These are phyloP conservation scores for Petrolisthes cinctipes DNA, from an alignment of 2,888 invertebrate genomes.

Conservation along the genomic window DNA sequence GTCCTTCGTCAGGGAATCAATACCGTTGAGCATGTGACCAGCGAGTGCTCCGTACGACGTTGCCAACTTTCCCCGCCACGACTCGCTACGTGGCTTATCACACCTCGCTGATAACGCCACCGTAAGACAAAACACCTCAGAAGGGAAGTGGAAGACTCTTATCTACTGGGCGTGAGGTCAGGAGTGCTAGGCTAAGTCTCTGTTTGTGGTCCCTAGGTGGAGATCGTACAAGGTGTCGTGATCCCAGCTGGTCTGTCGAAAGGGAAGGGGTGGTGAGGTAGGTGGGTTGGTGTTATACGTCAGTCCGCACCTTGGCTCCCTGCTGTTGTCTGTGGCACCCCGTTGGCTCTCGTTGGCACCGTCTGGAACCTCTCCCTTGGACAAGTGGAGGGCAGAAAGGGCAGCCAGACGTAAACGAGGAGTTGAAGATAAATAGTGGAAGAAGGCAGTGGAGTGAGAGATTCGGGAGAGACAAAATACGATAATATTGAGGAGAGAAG, in stretches of 20 bases:
- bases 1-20: constrained; percentile 48
- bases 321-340: too few relatives aligned
- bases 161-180: neutral
- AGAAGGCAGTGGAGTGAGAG: too few relatives aligned
- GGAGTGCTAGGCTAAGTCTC: neutral
- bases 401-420: too few relatives aligned
- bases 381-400: too few relatives aligned
- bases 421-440: too few relatives aligned
- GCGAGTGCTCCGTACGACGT: constrained; percentile 24
- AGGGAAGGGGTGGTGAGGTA: neutral
- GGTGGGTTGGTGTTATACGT: neutral
- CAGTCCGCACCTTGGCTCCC: too few relatives aligned
- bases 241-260: neutral
- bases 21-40: constrained; percentile 47
- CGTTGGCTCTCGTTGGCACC: too few relatives aligned
- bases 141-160: neutral
- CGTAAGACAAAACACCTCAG: neutral
- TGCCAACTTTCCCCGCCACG: constrained; percentile 3
- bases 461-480: too few relatives aligned
- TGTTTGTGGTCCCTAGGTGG: neutral
- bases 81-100: neutral
- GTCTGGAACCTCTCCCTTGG: too few relatives aligned
- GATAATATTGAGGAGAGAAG: too few relatives aligned
- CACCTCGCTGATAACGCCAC: neutral
- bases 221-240: neutral